Evolutionary conservation across 1,140 invertebrate genomes (phyloP), one percentile per base, ranked within the genome.

Genomic region (Lanistes nyassanus): DNA sequence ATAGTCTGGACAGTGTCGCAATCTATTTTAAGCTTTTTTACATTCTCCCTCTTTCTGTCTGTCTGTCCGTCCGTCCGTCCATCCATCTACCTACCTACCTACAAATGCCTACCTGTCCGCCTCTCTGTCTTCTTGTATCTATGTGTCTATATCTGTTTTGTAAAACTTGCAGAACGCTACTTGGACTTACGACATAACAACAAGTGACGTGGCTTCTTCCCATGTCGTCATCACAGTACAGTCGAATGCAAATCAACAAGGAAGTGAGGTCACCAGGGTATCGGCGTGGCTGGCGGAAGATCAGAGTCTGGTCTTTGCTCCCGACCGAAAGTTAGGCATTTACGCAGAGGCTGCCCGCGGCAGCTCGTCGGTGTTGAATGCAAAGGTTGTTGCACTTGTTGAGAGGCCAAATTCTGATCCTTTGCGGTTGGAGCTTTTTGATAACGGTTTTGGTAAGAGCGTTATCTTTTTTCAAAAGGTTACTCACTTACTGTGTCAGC

Each of bases 361-460:
- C 4, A 66, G 62, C 13, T 74, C 79, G 5, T 71, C 79, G 26
- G 76, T 80, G 2, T 39, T 80, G 37, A 62, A 66, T 19, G 76
- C 79, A n/a, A 37, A 76, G 11, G 79, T 78, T n/a, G 34, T 72
- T 26, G 76, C 79, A n/a, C 31, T 72, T 3, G 26, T 80, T 5
- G 79, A 78, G 56, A 69, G 79, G 26, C 79, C 79, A 6, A 29
- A 75, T 70, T 64, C 70, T 19, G 70, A n/a, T 21, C 55, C 75
- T 2, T 21, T 69, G 11, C 55, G 70, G 42, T 26, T 80, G 0
- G 23, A 36, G 29, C 55, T 80, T 13, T 56, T 62, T 1, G 79
- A 80, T 37, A 77, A 78, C 51, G 79, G 79, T 6, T 34, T 78
- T 31, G 79, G 79, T 80, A 67, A 58, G 76, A 47, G 42, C 9